Conservation (phyloP, 2,797 vertebrate species). For the Anas bahamensis region DNA sequence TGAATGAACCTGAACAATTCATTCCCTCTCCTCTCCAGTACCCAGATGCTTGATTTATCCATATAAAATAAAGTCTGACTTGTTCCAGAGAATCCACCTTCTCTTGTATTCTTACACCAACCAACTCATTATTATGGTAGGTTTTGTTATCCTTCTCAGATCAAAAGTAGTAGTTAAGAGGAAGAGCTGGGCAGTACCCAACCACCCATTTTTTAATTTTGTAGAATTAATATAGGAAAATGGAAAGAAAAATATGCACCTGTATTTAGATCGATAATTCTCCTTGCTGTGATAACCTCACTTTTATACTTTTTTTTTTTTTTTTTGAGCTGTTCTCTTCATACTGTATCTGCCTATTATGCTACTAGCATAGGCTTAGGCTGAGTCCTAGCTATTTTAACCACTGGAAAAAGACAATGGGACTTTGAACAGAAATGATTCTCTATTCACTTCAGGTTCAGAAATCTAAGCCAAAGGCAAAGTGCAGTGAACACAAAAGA, state of each 20-base stretch:
- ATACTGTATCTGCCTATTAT: background rate
- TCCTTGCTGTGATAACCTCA: background rate
- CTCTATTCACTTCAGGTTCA: background rate
- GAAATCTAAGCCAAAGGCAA: background rate
- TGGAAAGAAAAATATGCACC: background rate
- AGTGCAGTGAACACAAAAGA: background rate
- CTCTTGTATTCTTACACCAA: background rate
- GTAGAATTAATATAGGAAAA: background rate
- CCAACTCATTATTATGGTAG: accelerated
- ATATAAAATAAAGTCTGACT: background rate
- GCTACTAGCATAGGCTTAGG: background rate
- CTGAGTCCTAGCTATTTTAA: background rate
- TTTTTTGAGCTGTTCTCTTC: background rate
- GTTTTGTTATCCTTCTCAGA: background rate
- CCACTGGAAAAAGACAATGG: background rate
- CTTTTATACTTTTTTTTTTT: background rate
- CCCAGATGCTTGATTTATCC: background rate
- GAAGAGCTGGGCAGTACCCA: background rate
- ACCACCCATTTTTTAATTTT: background rate
- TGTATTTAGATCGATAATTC: background rate
- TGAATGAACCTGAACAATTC: background rate
- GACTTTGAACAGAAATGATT: background rate
- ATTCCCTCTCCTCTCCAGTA: background rate
- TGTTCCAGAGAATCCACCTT: background rate
- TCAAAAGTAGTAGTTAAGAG: background rate